Conservation (phyloP, 2,888 invertebrate genomes). For the Steromphala cineraria region DNA sequence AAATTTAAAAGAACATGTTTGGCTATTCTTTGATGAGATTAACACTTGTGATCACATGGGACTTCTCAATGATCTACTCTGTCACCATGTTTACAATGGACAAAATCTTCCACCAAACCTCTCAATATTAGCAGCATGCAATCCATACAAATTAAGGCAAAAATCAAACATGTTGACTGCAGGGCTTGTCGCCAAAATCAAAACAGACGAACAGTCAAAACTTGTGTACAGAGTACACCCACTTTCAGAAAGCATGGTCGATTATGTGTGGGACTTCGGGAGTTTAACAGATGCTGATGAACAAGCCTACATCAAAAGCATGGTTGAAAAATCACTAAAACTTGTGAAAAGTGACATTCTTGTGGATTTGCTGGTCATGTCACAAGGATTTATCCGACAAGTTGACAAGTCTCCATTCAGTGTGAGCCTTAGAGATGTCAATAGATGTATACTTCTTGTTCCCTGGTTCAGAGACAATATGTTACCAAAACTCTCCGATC, state of each 20-base stretch:
- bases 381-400: conserved; percentile 20
- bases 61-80: conserved; percentile 23
- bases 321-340: conserved; percentile 11
- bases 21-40: conserved; percentile 33
- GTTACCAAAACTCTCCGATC: not conserved
- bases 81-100: conserved; percentile 16
- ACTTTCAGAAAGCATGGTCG: conserved; percentile 31
- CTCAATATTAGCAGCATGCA: conserved; percentile 22
- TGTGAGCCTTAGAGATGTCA: conserved; percentile 23
- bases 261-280: conserved; percentile 36
- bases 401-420: conserved; percentile 13
- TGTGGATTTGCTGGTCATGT: conserved; percentile 4
- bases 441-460: conserved; percentile 13
- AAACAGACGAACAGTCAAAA: conserved; percentile 20
- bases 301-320: conserved; percentile 24
- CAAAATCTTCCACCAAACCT: conserved; percentile 22
- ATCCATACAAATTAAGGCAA: conserved; percentile 22
- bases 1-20: not conserved
- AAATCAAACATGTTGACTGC: conserved; percentile 10
- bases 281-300: conserved; percentile 24
- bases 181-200: conserved; percentile 20
- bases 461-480: conserved; percentile 11
- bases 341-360: not conserved
- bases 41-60: conserved; percentile 32
- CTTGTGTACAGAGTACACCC: conserved; percentile 32